These are phyloP conservation scores for Thalassophryne amazonica DNA, from an alignment of 2,797 vertebrate species.

Conservation along the genomic window DNA sequence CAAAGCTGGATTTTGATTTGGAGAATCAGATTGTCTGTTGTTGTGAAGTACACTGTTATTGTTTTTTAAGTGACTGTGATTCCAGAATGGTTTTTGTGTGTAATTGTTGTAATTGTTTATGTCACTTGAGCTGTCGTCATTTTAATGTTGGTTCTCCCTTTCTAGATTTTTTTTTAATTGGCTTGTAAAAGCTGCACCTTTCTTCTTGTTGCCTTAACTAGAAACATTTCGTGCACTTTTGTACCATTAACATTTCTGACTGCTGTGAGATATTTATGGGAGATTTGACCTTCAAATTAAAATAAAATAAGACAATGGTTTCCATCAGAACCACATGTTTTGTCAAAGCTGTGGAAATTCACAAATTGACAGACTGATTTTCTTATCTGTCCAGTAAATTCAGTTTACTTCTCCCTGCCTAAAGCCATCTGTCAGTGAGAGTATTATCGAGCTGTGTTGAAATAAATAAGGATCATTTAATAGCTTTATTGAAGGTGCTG, in stretches of 20 bases:
- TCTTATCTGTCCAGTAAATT: no score
- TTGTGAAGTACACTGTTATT: constrained; percentile 28
- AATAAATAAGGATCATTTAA: constrained; percentile 4
- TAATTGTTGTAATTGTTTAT: constrained; percentile 62
- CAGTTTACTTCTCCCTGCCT: no score
- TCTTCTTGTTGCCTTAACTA: constrained; percentile 70
- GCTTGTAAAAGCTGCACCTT: constrained; percentile 25
- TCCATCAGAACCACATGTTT: no score
- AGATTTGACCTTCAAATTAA: no score
- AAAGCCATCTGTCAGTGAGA: no score
- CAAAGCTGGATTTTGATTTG: constrained; percentile 60
- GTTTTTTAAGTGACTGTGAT: constrained; percentile 55
- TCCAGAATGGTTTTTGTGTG: constrained; percentile 40
- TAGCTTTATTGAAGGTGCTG: constrained; percentile 21
- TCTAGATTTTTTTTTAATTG: constrained; percentile 22
- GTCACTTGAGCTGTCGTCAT: constrained; percentile 36
- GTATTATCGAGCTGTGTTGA: constrained; percentile 17
- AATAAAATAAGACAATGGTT: no score
- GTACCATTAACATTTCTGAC: constrained; percentile 25
- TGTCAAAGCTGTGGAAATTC: no score
- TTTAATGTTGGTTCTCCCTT: constrained; percentile 46
- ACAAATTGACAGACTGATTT: no score
- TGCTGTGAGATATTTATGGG: constrained; percentile 21
- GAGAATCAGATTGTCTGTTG: constrained; percentile 35
- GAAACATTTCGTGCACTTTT: constrained; percentile 26